Conservation (phyloP, 2,888 invertebrate species). For the Morpho deidamia region DNA sequence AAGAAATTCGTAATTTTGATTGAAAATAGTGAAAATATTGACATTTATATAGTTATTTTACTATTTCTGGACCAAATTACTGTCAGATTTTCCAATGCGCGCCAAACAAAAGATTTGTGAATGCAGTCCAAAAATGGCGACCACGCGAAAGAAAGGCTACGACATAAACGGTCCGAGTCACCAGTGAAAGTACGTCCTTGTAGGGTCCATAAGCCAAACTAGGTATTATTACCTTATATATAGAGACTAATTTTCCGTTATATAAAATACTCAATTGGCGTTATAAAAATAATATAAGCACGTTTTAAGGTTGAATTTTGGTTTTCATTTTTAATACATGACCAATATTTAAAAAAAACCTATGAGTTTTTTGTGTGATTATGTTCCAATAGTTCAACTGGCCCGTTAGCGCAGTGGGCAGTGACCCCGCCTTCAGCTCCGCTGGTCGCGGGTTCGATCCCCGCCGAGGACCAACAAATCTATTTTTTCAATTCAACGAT, state of each 20-base stretch:
- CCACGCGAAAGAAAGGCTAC: slow-evolving; percentile 16
- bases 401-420: no score
- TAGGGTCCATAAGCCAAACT: slow-evolving; percentile 1
- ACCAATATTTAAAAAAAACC: no score
- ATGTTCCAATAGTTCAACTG: no score
- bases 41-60: neutral
- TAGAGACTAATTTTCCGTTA: slow-evolving; percentile 8
- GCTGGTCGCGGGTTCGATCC: no score
- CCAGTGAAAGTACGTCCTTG: slow-evolving; percentile 22
- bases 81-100: neutral
- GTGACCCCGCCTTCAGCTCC: no score
- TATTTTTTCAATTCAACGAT: no score
- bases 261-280: neutral
- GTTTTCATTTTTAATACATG: no score
- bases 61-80: neutral
- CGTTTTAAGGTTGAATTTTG: neutral
- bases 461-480: no score
- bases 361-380: no score
- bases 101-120: neutral
- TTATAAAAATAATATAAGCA: slow-evolving; percentile 2
- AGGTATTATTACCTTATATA: neutral
- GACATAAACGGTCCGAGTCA: neutral
- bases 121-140: slow-evolving; percentile 6
- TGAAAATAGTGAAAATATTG: no score
- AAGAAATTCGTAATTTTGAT: no score